phyloP scores from a whole-genome alignment of 2,888 invertebrate species.

The Netelia fuscicornis region DNA sequence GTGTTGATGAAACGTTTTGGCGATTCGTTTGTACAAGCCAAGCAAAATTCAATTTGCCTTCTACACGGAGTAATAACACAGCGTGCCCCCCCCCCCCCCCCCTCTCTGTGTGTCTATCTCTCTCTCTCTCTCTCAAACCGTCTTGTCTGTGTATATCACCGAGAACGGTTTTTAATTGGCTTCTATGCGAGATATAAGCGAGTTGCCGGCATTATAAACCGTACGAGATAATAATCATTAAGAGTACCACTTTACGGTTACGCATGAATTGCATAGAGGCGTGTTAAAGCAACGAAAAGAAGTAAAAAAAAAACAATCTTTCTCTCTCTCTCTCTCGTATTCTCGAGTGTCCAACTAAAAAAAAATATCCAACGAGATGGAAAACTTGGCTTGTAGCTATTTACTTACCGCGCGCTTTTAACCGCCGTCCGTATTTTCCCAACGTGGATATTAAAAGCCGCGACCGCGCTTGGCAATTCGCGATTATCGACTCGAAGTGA shows the following conservation, averaged over 20 bases:
- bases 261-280: conserved; percentile 50
- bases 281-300: neutral
- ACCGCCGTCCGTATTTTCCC: neutral
- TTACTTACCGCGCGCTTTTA: conserved; percentile 35
- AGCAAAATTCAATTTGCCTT: conserved; percentile 25
- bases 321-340: neutral
- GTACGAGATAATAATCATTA: conserved; percentile 61
- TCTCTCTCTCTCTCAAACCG: too few species aligned
- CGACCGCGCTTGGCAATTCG: too few species aligned
- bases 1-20: neutral
- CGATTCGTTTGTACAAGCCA: neutral
- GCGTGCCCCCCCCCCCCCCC: too few species aligned
- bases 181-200: conserved; percentile 32
- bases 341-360: neutral
- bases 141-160: conserved; percentile 13
- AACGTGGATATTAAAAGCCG: neutral
- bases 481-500: too few species aligned
- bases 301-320: neutral
- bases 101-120: too few species aligned
- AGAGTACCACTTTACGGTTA: conserved; percentile 58
- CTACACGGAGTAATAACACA: conserved; percentile 34
- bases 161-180: conserved; percentile 60
- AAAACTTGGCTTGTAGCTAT: conserved; percentile 32
- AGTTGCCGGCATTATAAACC: conserved; percentile 32
- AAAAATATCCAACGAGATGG: conserved; percentile 34